phyloP scores from a whole-genome alignment of 2,888 invertebrate genomes.

The Drepana falcataria region DNA sequence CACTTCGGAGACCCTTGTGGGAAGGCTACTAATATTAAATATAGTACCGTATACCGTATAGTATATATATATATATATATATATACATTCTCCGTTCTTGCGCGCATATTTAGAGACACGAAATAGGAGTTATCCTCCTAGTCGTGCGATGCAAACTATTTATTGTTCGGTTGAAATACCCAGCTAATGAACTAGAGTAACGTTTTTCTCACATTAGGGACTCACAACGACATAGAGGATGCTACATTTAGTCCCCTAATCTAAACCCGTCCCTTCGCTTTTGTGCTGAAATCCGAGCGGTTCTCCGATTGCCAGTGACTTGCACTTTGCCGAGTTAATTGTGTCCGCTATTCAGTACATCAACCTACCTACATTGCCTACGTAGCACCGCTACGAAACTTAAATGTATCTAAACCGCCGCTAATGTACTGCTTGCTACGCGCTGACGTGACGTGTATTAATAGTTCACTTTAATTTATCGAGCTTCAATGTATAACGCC shows the following conservation, averaged over 20 bases:
- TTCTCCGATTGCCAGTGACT: constrained; percentile 67
- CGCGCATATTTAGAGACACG: too few relatives aligned
- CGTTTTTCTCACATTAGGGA: constrained; percentile 30
- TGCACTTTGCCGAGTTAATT: constrained; percentile 68
- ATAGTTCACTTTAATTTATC: constrained; percentile 24
- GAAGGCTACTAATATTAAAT: too few relatives aligned
- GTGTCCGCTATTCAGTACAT: constrained; percentile 33
- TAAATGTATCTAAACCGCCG: constrained; percentile 33
- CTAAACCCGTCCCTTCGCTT: constrained; percentile 44
- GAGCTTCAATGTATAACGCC: constrained; percentile 21
- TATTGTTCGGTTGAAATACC: too few relatives aligned
- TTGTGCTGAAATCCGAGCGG: constrained; percentile 65
- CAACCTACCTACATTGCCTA: constrained; percentile 15
- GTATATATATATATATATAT: too few relatives aligned
- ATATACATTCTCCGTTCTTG: too few relatives aligned
- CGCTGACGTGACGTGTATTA: constrained; percentile 24
- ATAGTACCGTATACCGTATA: too few relatives aligned
- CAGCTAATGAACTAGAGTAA: too few relatives aligned
- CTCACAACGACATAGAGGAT: constrained; percentile 13
- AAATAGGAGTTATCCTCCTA: too few relatives aligned
- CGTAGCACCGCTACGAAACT: constrained; percentile 44
- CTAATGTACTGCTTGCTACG: constrained; percentile 38
- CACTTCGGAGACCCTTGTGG: too few relatives aligned
- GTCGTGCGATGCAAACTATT: too few relatives aligned
- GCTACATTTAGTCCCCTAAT: constrained; percentile 39